Evolutionary conservation across 2,113 vertebrate genomes (phyloP), one percentile per base, ranked within the genome.

Genomic region (Chloroceryle aenea): DNA sequence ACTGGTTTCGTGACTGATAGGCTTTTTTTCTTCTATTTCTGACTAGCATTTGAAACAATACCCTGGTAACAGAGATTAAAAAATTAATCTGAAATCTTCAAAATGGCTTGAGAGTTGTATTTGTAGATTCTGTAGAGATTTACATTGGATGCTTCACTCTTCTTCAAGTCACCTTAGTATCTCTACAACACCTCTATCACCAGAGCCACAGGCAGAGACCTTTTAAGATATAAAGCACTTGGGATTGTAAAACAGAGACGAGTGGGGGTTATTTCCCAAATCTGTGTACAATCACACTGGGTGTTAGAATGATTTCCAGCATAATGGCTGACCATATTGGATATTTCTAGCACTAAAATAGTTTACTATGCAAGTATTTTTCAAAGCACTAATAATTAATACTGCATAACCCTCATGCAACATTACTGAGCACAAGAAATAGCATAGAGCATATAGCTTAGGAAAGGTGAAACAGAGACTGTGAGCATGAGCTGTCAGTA

Each of bases 1-100:
- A 12, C 1, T 19, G 2, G 1, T 80, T 80, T 79, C 7, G 72
- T 20, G 13, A 53, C 12, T 2, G 4, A 36, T 3, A 62, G 7
- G 8, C 14, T 30, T 18, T 59, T 87, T 66, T 69, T 55, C 16
- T 90, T 87, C 27, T 79, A 77, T 19, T 90, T 87, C 30, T 79
- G 73, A 63, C 2, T 59, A 81, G 8, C 22, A 64, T 43, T 69
- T 90, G n/a, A 66, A 89, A 56, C 8, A 56, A 38, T 32, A 42
- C 12, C 32, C 23, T 26, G n/a, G 22, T 22, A 79, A 86, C 72
- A 61, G 0, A 29, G 69, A 80, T 27, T 62, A 43, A 87, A 53
- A 80, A 53, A 6, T 15, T 1, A 29, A 58, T 52, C 48, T 62
- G 6, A 90, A 82, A 71, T 62, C 18, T 68, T 93, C 59, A 85